These are phyloP conservation scores for Scarus forsteni DNA, from an alignment of 2,797 vertebrate species.

Conservation along the genomic window DNA sequence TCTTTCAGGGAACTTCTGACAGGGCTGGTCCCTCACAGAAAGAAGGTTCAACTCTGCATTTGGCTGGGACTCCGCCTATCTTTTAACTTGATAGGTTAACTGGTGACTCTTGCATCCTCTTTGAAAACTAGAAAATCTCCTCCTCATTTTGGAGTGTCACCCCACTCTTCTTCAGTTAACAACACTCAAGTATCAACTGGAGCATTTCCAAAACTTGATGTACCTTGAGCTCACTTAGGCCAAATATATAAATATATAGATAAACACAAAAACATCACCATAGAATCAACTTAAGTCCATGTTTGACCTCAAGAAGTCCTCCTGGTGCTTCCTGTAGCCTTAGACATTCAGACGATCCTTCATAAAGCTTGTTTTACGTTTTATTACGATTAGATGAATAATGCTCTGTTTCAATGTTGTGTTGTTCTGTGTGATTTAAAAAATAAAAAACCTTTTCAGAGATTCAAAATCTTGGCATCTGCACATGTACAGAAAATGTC, in stretches of 20 bases:
- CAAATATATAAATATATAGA: neutral
- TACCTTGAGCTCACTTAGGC: neutral
- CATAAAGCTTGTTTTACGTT: neutral
- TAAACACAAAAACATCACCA: neutral
- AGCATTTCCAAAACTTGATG: too few species aligned
- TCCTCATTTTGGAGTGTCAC: too few species aligned
- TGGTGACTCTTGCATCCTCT: too few species aligned
- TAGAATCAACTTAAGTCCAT: neutral
- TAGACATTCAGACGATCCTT: conserved; percentile 3
- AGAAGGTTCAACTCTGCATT: too few species aligned
- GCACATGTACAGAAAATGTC: conserved; percentile 7
- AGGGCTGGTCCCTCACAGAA: too few species aligned
- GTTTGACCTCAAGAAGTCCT: conserved; percentile 3
- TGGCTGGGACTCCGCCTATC: too few species aligned
- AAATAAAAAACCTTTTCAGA: neutral
- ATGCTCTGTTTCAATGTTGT: conserved; percentile 3
- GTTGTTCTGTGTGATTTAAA: too few species aligned
- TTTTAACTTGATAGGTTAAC: too few species aligned
- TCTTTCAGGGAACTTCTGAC: too few species aligned
- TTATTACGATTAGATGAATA: neutral
- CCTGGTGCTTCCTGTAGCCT: conserved; percentile 36
- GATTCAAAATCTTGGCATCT: neutral
- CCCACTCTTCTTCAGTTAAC: too few species aligned
- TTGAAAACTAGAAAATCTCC: too few species aligned
- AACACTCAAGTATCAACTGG: too few species aligned